Conservation (phyloP, 2,797 vertebrate genomes). For the Anabacerthia variegaticeps region DNA sequence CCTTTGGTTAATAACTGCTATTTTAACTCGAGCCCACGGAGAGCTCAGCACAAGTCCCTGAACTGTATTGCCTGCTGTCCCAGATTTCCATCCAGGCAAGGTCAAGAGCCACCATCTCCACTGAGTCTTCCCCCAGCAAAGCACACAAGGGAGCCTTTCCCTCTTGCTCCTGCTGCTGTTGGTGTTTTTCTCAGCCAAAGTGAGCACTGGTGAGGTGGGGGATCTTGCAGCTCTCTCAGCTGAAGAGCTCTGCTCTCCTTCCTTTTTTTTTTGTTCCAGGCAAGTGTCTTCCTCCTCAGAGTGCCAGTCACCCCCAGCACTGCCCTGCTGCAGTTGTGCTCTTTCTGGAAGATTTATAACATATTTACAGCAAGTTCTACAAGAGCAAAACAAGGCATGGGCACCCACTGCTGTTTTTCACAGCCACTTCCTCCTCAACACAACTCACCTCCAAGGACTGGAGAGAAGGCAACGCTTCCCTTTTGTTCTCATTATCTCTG, state of each 20-base stretch:
- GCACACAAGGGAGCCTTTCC: background rate
- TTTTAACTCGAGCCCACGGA: background rate
- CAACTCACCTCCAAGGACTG: background rate
- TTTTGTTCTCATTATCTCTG: background rate
- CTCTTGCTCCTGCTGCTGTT: accelerated
- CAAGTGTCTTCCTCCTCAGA: background rate
- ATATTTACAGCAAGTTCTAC: accelerated
- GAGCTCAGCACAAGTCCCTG: background rate
- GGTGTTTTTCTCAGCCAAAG: background rate
- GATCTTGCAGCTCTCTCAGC: accelerated
- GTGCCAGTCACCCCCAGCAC: background rate
- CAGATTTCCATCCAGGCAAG: background rate
- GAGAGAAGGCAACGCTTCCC: accelerated
- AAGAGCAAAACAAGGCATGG: accelerated
- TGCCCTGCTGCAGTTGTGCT: background rate
- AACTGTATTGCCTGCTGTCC: background rate
- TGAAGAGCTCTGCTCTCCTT: background rate
- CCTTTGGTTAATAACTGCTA: background rate
- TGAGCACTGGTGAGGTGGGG: accelerated
- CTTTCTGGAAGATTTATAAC: accelerated
- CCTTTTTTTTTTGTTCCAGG: background rate
- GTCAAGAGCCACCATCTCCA: background rate
- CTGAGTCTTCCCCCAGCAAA: background rate
- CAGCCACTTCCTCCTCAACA: background rate
- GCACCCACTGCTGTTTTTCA: accelerated